Percentiles rank a stretch among this genome's conserved stretches.
Evolutionary conservation across 2,797 vertebrate species (phyloP).

Genomic region (Tarsius wallacei): DNA sequence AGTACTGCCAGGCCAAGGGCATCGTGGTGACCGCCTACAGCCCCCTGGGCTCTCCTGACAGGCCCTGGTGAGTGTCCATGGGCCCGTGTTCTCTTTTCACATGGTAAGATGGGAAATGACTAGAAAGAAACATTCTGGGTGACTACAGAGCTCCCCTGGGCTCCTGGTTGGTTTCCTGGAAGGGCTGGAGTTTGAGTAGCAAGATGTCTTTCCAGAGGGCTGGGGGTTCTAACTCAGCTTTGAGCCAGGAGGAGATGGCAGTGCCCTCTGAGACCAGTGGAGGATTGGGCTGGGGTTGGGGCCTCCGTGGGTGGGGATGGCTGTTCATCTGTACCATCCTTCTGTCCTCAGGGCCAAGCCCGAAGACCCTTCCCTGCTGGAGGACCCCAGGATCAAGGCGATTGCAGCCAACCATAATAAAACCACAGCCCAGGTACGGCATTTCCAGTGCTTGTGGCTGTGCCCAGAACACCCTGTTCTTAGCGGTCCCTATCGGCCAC

Average conservation of each 20-base stretch:
- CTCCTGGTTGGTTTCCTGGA: neutral
- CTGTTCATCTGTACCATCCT: neutral
- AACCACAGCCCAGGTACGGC: conserved; percentile 94
- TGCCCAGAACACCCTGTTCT: neutral
- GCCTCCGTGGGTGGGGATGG: neutral
- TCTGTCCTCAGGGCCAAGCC: conserved; percentile 91
- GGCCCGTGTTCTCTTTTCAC: neutral
- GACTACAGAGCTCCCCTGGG: neutral
- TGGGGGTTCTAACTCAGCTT: neutral
- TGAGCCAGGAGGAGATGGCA: neutral
- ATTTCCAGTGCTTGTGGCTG: fast-evolving
- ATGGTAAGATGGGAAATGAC: neutral
- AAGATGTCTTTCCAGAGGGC: neutral
- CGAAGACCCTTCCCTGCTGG: conserved; percentile 94
- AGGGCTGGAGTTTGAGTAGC: neutral
- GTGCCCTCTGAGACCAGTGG: neutral
- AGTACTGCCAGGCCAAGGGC: conserved; percentile 94
- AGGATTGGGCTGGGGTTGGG: neutral
- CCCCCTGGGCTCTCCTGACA: conserved; percentile 95
- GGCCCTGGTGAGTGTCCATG: conserved; percentile 92
- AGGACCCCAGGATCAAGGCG: conserved; percentile 94
- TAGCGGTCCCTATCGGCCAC: neutral
- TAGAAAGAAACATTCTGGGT: neutral
- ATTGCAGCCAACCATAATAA: conserved; percentile 95
- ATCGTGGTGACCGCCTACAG: conserved; percentile 96